Conservation (phyloP, 2,113 vertebrate genomes). For the Xyrauchen texanus region DNA sequence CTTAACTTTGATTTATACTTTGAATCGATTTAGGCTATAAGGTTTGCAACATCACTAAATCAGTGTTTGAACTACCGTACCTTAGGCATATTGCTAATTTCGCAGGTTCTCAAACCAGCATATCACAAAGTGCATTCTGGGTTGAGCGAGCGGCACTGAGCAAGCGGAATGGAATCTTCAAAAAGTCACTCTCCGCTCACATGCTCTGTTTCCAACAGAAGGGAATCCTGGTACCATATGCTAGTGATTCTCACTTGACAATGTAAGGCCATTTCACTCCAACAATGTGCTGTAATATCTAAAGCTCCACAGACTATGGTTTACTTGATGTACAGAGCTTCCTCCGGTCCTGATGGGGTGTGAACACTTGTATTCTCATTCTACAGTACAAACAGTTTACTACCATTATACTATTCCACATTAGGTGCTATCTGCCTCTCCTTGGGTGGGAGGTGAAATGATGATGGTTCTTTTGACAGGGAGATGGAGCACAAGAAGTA, state of each 20-base stretch:
- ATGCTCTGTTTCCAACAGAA: neutral
- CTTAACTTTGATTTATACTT: too few relatives aligned
- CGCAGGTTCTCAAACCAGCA: too few relatives aligned
- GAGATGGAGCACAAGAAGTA: neutral
- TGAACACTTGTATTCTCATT: slow-evolving; percentile 5
- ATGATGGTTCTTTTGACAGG: neutral
- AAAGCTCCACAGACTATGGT: slow-evolving; percentile 8
- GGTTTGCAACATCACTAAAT: too few relatives aligned
- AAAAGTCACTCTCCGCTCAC: too few relatives aligned
- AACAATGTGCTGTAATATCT: slow-evolving; percentile 21
- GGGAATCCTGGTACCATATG: slow-evolving; percentile 4
- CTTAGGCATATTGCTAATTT: too few relatives aligned
- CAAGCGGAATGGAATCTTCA: too few relatives aligned
- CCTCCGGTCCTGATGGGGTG: neutral
- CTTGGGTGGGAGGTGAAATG: neutral
- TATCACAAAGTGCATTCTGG: too few relatives aligned
- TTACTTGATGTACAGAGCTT: slow-evolving; percentile 25
- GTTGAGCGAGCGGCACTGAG: too few relatives aligned
- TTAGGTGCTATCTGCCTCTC: neutral
- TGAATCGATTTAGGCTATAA: too few relatives aligned
- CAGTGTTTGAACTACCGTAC: too few relatives aligned
- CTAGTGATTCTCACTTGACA: slow-evolving; percentile 13
- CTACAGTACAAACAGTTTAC: neutral
- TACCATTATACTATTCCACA: slow-evolving; percentile 3
- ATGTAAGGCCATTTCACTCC: neutral